A percentile compares a stretch with the other conserved stretches of the same genome.
phyloP scores from a whole-genome alignment of 2,113 vertebrate species.

The Promerops cafer region DNA sequence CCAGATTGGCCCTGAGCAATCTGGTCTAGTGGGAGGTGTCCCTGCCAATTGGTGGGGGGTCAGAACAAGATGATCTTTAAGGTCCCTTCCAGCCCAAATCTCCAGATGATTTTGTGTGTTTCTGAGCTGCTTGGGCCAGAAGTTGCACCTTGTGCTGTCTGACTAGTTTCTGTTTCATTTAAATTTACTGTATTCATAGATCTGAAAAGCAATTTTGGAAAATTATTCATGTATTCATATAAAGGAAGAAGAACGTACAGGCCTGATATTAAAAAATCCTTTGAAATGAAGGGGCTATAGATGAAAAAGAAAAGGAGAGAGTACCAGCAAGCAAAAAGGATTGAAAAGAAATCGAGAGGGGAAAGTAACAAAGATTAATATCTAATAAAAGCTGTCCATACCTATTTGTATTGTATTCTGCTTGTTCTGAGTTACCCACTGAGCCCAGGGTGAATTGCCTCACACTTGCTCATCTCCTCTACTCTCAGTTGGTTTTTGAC shows the following conservation, averaged over 20 bases:
- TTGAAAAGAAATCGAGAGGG: not conserved
- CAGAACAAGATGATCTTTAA: not conserved
- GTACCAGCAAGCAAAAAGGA: not conserved
- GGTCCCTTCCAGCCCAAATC: not conserved
- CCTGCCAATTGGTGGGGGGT: not conserved
- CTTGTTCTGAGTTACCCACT: not conserved
- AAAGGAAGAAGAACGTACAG: not conserved
- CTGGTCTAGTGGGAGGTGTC: not conserved
- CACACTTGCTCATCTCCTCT: not conserved
- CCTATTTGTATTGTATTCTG: not conserved
- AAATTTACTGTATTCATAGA: not conserved
- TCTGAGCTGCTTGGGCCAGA: not conserved
- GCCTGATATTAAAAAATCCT: not conserved
- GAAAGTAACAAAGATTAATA: not conserved
- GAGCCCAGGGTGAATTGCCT: not conserved
- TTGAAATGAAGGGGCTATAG: not conserved
- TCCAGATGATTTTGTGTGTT: not conserved
- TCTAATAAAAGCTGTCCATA: not conserved
- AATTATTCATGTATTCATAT: slow-evolving; percentile 4
- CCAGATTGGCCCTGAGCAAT: not conserved
- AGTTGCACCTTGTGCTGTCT: not conserved
- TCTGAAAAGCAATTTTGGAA: not conserved
- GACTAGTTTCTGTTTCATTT: not conserved
- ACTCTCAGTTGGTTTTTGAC: not conserved
- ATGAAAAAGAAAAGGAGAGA: not conserved